A percentile compares a stretch with the other conserved stretches of the same genome.
Conservation (phyloP, 2,888 invertebrate genomes). For the Lasioglossum calceatum region DNA sequence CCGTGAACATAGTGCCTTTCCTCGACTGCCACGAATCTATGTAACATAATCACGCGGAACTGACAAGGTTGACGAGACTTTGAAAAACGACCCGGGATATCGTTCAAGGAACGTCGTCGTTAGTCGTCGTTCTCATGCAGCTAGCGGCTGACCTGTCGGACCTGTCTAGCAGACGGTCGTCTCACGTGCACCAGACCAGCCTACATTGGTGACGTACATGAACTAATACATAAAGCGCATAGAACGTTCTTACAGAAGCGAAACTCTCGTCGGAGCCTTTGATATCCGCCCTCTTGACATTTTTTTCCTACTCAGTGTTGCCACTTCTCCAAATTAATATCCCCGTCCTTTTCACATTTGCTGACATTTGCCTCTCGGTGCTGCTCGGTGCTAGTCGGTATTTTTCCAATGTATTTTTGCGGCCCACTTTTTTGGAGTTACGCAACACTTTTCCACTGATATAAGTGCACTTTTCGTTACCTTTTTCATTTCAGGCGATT, state of each 20-base stretch:
- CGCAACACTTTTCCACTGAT: too few species aligned
- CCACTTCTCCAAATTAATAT: background rate
- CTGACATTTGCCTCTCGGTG: too few species aligned
- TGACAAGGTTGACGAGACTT: background rate
- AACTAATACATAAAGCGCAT: background rate
- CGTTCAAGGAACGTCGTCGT: conserved; percentile 39
- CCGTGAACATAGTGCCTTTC: conserved; percentile 65
- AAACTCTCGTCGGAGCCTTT: background rate
- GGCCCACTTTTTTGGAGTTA: too few species aligned
- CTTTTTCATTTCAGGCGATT: too few species aligned
- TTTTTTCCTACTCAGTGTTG: background rate
- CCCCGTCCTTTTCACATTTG: background rate
- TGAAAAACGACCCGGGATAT: conserved; percentile 42
- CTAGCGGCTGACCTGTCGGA: conserved; percentile 29
- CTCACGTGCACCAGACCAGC: conserved; percentile 51
- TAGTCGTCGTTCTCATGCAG: conserved; percentile 19
- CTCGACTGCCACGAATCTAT: conserved; percentile 39
- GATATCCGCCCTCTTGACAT: background rate
- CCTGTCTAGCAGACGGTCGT: conserved; percentile 55
- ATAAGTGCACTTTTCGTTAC: too few species aligned
- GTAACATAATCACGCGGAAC: conserved; percentile 63
- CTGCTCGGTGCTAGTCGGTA: too few species aligned
- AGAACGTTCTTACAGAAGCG: background rate
- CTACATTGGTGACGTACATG: conserved; percentile 21
- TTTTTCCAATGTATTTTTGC: too few species aligned